phyloP scores from a whole-genome alignment of 2,797 vertebrate species.

The Masticophis lateralis region DNA sequence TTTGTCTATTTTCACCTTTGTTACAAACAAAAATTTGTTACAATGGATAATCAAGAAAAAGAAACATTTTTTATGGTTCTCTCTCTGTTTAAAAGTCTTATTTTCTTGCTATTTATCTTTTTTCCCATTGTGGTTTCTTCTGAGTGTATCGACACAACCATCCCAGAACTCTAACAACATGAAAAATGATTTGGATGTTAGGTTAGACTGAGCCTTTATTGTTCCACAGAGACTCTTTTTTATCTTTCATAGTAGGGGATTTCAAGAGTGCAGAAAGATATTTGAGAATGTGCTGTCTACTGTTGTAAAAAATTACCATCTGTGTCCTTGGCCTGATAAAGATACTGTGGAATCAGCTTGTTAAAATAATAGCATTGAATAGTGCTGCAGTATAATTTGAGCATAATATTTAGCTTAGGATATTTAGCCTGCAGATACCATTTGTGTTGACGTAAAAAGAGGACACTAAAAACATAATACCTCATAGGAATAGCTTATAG shows the following conservation, averaged over 20 bases:
- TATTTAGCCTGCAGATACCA: not conserved
- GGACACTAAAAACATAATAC: not conserved
- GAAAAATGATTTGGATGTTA: not conserved
- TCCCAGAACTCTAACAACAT: not conserved
- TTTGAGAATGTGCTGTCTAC: not conserved
- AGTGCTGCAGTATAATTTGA: not conserved
- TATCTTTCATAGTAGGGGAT: not conserved
- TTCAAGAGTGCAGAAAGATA: not conserved
- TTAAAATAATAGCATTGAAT: not conserved
- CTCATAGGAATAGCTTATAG: not conserved
- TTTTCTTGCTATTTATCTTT: conserved; percentile 4
- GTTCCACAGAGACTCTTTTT: not conserved
- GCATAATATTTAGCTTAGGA: not conserved
- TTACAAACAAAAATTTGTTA: conserved; percentile 6
- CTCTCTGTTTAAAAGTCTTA: conserved; percentile 15
- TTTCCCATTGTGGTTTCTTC: not conserved
- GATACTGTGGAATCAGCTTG: not conserved
- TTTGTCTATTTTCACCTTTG: conserved; percentile 40
- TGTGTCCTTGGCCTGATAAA: not conserved
- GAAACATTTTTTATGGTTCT: conserved; percentile 19
- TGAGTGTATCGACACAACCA: not conserved
- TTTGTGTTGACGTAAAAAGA: not conserved
- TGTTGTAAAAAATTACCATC: not conserved
- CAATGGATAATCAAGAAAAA: not conserved
- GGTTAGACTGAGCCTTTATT: not conserved